These are phyloP conservation scores for Mamestra configurata DNA, from an alignment of 1,140 invertebrate genomes.

Conservation along the genomic window DNA sequence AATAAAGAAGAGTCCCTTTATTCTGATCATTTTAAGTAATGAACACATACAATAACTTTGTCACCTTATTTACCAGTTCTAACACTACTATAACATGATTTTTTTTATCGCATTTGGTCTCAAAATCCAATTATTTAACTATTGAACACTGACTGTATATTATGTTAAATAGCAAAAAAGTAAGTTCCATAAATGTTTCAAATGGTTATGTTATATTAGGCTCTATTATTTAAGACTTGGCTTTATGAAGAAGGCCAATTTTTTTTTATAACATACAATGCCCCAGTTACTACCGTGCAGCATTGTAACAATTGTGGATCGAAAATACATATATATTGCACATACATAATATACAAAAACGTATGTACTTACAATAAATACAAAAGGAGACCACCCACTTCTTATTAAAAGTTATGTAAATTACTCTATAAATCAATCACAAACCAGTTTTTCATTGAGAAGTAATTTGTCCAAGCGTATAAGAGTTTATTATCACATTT, in stretches of 20 bases:
- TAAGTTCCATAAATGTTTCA: too few relatives aligned
- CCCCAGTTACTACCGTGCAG: neutral
- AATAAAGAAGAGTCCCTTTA: neutral
- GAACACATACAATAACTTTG: neutral
- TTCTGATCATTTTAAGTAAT: neutral
- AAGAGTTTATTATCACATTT: too few relatives aligned
- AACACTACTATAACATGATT: neutral
- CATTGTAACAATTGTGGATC: neutral
- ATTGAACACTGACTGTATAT: slow-evolving; percentile 23
- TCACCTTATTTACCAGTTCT: neutral
- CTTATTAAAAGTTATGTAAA: neutral
- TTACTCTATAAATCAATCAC: neutral
- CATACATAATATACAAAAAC: slow-evolving; percentile 3
- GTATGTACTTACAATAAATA: neutral
- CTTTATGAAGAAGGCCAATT: neutral
- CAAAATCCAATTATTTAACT: neutral
- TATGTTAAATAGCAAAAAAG: neutral
- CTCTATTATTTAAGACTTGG: neutral
- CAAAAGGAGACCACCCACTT: neutral
- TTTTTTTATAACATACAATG: neutral
- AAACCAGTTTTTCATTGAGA: neutral
- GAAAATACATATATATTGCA: neutral
- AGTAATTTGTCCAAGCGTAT: neutral
- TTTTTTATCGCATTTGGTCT: neutral
- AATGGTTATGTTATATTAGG: neutral